Evolutionary conservation across 2,797 vertebrate genomes (phyloP), one percentile per base, ranked within the genome.

Genomic region (Arnoldichthys spilopterus): DNA sequence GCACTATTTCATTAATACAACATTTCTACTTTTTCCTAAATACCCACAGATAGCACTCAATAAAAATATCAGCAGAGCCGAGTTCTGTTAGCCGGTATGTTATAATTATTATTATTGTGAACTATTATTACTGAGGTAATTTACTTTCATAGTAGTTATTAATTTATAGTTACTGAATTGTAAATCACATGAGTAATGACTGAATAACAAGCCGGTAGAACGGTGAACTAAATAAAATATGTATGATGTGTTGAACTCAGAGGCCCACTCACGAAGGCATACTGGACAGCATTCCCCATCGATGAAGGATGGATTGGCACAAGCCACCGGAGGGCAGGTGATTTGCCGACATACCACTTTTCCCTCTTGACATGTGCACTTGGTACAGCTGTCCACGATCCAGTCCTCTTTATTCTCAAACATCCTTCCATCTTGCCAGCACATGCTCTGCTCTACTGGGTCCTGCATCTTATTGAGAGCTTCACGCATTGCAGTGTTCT

Each of bases 331-430:
- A 0, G 96, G 94, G 72, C 98, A 99, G 1, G 93, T 93, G 82
- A 95, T 96, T 87, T 98, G 96, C 64, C 94, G 93, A 85, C 98
- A 99, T 61, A 96, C 93, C 1, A 93, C 97, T 88, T 96, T 96
- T 74, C 95, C 97, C 74, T 95, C 94, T 96, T 99, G 92, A 86
- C 98, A 99, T 66, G 92, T 91, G 30, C 98, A 99, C 43, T 94
- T 94, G 37, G 97, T 98, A 72, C 98, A 99, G 92, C 96, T 98
- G 90, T 99, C 98, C 78, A 96, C 93, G 58, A 97, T 94, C 98
- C 98, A 99, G 24, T 95, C 92, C 58, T 97, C 96, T 11, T 95
- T 95, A 40, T 96, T 93, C 47, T 92, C 91, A 66, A 97, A 98
- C 83, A 96, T 86, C 18, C 97, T 94, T 18, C 97, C 96, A 20